These are phyloP conservation scores for Andricus curvator DNA, from an alignment of 2,888 invertebrate species.

Conservation along the genomic window DNA sequence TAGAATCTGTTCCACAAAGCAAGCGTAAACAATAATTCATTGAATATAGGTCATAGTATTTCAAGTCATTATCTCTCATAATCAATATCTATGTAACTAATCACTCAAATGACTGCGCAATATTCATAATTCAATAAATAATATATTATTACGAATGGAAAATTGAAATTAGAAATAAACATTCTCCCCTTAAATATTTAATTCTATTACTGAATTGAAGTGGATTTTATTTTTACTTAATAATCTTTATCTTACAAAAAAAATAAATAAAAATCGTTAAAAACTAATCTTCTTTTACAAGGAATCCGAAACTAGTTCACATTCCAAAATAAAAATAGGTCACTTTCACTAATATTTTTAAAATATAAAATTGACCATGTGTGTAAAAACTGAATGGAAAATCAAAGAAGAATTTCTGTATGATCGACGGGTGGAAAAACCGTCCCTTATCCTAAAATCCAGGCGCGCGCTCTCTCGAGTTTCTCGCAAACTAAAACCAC, in stretches of 20 bases:
- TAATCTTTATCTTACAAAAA: no score
- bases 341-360: background rate
- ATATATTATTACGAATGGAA: background rate
- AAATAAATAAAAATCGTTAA: no score
- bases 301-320: no score
- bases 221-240: no score
- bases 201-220: no score
- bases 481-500: constrained; percentile 3
- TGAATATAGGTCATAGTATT: background rate
- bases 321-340: no score
- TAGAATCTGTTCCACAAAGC: background rate
- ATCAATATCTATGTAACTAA: background rate
- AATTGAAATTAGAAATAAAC: background rate
- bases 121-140: background rate
- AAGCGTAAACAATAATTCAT: background rate
- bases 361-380: background rate
- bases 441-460: background rate
- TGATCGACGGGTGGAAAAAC: background rate
- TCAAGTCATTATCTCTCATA: background rate
- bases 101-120: background rate
- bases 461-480: background rate
- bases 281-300: no score
- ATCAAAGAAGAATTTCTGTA: background rate
- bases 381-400: background rate
- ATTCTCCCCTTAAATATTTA: background rate